A percentile compares a stretch with the other conserved stretches of the same genome.
Evolutionary conservation across 1,140 invertebrate species (phyloP).

Genomic region (Ditylenchus dipsaci): DNA sequence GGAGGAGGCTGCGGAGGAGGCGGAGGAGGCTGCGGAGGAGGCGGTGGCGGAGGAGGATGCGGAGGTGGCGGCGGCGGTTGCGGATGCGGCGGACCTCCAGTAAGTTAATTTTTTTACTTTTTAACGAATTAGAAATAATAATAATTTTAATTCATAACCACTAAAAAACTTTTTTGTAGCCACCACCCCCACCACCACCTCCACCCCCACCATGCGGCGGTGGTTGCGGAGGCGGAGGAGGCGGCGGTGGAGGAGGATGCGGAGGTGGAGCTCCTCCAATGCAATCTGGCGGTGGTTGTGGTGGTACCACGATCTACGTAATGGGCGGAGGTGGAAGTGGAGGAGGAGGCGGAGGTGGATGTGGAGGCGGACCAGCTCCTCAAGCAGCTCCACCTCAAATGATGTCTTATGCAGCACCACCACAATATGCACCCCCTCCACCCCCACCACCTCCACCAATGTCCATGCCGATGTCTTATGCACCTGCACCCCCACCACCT

Average conservation of each 20-base stretch:
- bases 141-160: too few species aligned
- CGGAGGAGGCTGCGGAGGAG: not conserved
- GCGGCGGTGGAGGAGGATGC: not conserved
- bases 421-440: not conserved
- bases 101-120: too few species aligned
- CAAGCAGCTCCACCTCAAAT: too few species aligned
- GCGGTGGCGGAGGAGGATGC: too few species aligned
- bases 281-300: not conserved
- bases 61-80: not conserved
- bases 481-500: not conserved
- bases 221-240: not conserved
- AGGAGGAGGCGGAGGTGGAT: not conserved
- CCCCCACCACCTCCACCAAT: not conserved
- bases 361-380: not conserved
- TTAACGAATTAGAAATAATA: too few species aligned
- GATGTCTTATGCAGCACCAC: not conserved
- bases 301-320: not conserved
- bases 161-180: too few species aligned
- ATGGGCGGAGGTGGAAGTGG: not conserved
- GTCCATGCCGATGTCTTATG: not conserved
- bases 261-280: not conserved
- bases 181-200: not conserved
- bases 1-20: not conserved
- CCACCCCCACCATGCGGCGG: conserved; percentile 2
- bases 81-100: not conserved